Evolutionary conservation across 2,113 vertebrate genomes (phyloP).

Genomic region (Chloropsis hardwickii): DNA sequence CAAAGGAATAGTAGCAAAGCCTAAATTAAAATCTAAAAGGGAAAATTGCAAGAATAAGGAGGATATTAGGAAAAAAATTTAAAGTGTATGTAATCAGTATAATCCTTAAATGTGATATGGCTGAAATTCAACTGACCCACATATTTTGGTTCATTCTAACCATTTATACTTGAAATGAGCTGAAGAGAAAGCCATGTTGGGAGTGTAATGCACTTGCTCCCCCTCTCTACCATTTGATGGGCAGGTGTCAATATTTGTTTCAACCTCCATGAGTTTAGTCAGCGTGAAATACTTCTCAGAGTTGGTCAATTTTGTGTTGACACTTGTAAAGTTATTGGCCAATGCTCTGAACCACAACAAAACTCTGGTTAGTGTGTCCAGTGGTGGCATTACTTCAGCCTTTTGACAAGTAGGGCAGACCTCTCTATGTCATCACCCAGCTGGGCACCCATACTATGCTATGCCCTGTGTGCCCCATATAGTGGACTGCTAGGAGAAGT

Average conservation of each 20-base stretch:
- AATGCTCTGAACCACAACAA: background rate
- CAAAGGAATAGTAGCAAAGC: slow-evolving; percentile 1
- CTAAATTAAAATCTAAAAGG: slow-evolving; percentile 27
- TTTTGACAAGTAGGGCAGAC: background rate
- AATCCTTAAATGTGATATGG: slow-evolving; percentile 28
- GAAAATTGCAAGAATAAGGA: slow-evolving; percentile 19
- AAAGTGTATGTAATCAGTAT: slow-evolving; percentile 30
- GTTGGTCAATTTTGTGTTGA: background rate
- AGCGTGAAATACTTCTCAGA: slow-evolving; percentile 20
- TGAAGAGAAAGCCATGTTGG: background rate
- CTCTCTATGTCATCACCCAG: background rate
- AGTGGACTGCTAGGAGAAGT: background rate
- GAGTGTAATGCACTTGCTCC: background rate
- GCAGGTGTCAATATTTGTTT: slow-evolving; percentile 20
- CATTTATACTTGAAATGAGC: background rate
- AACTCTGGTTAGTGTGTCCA: background rate
- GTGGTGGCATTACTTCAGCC: background rate
- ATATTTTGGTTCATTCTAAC: slow-evolving; percentile 27
- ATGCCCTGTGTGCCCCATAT: accelerated
- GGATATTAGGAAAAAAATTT: background rate
- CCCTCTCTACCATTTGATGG: background rate
- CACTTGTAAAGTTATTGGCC: background rate
- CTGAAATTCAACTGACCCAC: slow-evolving; percentile 34
- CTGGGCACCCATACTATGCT: background rate
- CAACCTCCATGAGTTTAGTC: background rate